phyloP scores from a whole-genome alignment of 2,888 invertebrate genomes.

The Empis livida region DNA sequence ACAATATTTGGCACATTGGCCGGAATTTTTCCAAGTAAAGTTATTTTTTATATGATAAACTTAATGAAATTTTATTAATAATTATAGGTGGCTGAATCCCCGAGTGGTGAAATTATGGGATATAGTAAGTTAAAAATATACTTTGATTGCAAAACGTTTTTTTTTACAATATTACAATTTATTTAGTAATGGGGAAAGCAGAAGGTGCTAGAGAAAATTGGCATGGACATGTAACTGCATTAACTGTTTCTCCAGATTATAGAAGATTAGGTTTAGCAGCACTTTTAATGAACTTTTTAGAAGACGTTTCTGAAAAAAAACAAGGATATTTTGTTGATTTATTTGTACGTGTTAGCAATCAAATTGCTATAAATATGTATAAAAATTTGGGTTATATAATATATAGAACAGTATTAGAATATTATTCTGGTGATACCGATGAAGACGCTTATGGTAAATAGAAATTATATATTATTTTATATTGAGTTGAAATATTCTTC shows the following conservation, averaged over 20 bases:
- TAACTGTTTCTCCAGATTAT: slow-evolving; percentile 92
- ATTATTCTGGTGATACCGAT: slow-evolving; percentile 95
- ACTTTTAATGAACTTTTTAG: slow-evolving; percentile 84
- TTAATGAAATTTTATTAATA: too few relatives aligned
- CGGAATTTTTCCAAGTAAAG: slow-evolving; percentile 88
- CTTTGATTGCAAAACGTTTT: too few relatives aligned
- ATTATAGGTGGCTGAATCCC: slow-evolving; percentile 60
- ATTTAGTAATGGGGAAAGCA: slow-evolving; percentile 94
- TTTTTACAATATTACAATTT: too few relatives aligned
- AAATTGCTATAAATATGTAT: slow-evolving; percentile 96
- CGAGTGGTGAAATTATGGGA: slow-evolving; percentile 94
- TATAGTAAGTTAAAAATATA: slow-evolving; percentile 66
- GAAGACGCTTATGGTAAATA: slow-evolving; percentile 93
- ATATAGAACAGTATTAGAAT: slow-evolving; percentile 90
- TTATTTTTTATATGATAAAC: too few relatives aligned
- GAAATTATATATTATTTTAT: slow-evolving; percentile 3
- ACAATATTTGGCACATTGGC: slow-evolving; percentile 96
- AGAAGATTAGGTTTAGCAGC: slow-evolving; percentile 85
- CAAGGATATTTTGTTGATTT: slow-evolving; percentile 94
- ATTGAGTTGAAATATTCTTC: background rate
- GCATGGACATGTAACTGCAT: slow-evolving; percentile 98
- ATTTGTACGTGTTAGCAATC: slow-evolving; percentile 95
- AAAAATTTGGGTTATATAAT: slow-evolving; percentile 90
- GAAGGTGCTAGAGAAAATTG: slow-evolving; percentile 93
- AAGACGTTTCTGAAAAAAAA: slow-evolving; percentile 94